These are phyloP conservation scores for Zygogramma bicolorata DNA, from an alignment of 2,888 invertebrate species.

Conservation along the genomic window DNA sequence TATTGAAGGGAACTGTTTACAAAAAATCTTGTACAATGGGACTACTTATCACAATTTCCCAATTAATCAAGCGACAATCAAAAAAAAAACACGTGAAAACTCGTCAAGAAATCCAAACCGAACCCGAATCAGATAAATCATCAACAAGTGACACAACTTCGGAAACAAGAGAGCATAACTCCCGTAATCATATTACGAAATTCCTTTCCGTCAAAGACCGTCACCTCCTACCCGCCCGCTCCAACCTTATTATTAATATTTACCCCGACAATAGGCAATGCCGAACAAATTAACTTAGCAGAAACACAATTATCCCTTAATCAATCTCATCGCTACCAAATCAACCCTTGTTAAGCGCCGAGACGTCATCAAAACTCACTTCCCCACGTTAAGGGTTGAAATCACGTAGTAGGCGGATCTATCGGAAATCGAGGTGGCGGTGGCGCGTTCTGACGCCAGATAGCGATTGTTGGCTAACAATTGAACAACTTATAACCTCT, in stretches of 20 bases:
- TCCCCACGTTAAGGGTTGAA: constrained; percentile 60
- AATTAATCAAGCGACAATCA: background rate
- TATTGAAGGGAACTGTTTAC: no score
- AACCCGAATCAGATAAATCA: background rate
- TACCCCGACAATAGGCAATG: constrained; percentile 51
- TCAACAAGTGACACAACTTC: background rate
- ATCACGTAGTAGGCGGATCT: constrained; percentile 56
- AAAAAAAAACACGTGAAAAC: background rate
- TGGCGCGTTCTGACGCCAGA: constrained; percentile 45
- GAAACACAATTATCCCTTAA: constrained; percentile 56
- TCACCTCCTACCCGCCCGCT: constrained; percentile 1
- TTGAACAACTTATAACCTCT: constrained; percentile 39
- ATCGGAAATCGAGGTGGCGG: constrained; percentile 40
- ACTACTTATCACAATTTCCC: no score
- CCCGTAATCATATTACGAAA: constrained; percentile 37
- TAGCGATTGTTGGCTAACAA: constrained; percentile 51
- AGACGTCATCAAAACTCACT: constrained; percentile 57
- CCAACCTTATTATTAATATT: constrained; percentile 22
- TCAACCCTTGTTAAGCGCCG: constrained; percentile 38
- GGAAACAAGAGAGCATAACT: constrained; percentile 7
- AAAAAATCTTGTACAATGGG: no score
- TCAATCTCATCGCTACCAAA: constrained; percentile 52
- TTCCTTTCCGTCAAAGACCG: constrained; percentile 38
- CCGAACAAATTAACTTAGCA: constrained; percentile 55
- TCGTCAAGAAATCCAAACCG: constrained; percentile 2